phyloP scores from a whole-genome alignment of 1,140 invertebrate species.

The Aricia agestis region DNA sequence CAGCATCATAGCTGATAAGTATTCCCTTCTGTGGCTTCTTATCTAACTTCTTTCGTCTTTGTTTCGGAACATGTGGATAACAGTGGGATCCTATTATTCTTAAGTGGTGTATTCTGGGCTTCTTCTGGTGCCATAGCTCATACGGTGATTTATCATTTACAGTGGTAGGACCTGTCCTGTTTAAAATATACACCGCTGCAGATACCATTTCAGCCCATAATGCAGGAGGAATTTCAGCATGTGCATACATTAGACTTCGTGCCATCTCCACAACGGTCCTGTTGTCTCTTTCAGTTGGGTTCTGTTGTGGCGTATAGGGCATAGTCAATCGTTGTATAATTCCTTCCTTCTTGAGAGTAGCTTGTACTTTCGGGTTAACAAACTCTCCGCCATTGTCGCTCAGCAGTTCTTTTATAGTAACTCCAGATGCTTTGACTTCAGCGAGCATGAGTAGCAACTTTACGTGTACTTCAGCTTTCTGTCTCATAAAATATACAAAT shows the following conservation, averaged over 20 bases:
- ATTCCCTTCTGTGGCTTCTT: slow-evolving; percentile 35
- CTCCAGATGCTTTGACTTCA: slow-evolving; percentile 14
- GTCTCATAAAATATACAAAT: slow-evolving; percentile 24
- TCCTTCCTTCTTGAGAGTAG: slow-evolving; percentile 8
- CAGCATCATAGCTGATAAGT: slow-evolving; percentile 37
- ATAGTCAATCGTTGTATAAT: slow-evolving; percentile 17
- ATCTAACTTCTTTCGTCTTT: slow-evolving; percentile 36
- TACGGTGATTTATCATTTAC: slow-evolving; percentile 39
- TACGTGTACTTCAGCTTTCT: slow-evolving; percentile 17
- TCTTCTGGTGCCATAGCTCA: slow-evolving; percentile 40
- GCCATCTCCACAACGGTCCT: slow-evolving; percentile 53
- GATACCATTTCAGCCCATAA: slow-evolving; percentile 52
- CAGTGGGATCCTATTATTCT: slow-evolving; percentile 31
- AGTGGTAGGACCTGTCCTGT: slow-evolving; percentile 42
- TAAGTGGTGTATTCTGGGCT: slow-evolving; percentile 21
- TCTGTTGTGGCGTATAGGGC: slow-evolving; percentile 51
- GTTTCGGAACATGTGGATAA: slow-evolving; percentile 37
- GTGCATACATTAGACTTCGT: slow-evolving; percentile 47
- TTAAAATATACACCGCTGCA: slow-evolving; percentile 48
- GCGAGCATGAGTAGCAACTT: slow-evolving; percentile 19
- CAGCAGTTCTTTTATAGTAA: slow-evolving; percentile 19
- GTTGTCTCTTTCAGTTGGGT: slow-evolving; percentile 50
- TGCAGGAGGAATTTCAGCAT: slow-evolving; percentile 39
- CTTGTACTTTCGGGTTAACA: slow-evolving; percentile 15
- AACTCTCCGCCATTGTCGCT: slow-evolving; percentile 25